Evolutionary conservation across 1,140 invertebrate species (phyloP), one percentile per base, ranked within the genome.

Genomic region (Euglossa dilemma): DNA sequence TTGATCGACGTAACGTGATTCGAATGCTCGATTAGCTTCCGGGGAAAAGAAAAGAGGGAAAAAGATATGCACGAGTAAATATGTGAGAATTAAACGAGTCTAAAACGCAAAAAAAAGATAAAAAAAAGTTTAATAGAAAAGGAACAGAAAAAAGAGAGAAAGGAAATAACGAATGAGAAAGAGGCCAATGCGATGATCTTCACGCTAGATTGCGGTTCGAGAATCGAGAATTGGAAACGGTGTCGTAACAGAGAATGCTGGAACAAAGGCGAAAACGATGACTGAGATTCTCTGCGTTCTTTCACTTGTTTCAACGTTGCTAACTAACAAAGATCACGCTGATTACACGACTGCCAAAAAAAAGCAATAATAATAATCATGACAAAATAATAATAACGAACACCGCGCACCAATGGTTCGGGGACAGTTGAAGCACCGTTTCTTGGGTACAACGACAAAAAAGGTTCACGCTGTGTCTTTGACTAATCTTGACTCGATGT

Each of bases 321-420:
- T 70, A 70, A 61, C 45, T 69, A 59, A 69, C 18, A 9, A 83
- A 70, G 12, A 56, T 87, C 86, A 80, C 63, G 85, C 82, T 88
- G 66, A 78, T 69, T 50, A 80, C 75, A 83, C 59, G 20, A 52
- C 63, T 67, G 72, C 54, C 28, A 63, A 83, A 43, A 6, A 45
- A 73, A 56, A n/a, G n/a, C n/a, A 56, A n/a, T 9, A 28, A 52
- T 36, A 14, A 28, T 36, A 63, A 66, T 18, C 45, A 23, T 16
- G 45, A 56, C 12, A 43, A 43, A 12, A 12, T 23, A 61, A 16
- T 6, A 61, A 6, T 20, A 20, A 23, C 20, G 4, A 66, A 67
- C 82, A 84, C 76, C 82, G 77, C 67, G 76, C 82, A 84, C 74
- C 69, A 84, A 61, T 73, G 72, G 84, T 84, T 84, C 63, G 47